phyloP scores from a whole-genome alignment of 2,888 invertebrate species.

The Scaptodrosophila latifasciaeformis region DNA sequence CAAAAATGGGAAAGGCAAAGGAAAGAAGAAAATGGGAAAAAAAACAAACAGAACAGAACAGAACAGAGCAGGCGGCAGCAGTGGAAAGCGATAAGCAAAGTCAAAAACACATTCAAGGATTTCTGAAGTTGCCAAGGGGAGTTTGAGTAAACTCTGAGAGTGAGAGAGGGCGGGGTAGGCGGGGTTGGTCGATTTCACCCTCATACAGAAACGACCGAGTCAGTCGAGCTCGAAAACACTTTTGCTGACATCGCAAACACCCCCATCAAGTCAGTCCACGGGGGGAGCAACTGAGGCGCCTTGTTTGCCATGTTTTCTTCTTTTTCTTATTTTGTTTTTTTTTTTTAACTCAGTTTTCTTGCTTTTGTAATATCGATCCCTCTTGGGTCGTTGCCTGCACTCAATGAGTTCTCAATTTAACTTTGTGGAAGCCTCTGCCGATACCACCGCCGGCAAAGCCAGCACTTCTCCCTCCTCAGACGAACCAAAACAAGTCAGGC shows the following conservation, averaged over 20 bases:
- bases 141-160: neutral
- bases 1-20: slow-evolving; percentile 26
- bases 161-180: slow-evolving; percentile 12
- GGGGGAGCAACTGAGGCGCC: slow-evolving; percentile 8
- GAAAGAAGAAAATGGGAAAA: slow-evolving; percentile 58
- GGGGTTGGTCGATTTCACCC: slow-evolving; percentile 15
- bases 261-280: neutral
- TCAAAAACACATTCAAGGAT: slow-evolving; percentile 62
- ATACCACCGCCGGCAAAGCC: too few species aligned
- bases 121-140: slow-evolving; percentile 39
- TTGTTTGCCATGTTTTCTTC: too few species aligned
- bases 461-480: too few species aligned
- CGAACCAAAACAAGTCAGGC: too few species aligned
- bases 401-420: slow-evolving; percentile 65
- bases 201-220: slow-evolving; percentile 40
- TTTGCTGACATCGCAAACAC: slow-evolving; percentile 51
- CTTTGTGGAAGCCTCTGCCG: neutral
- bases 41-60: slow-evolving; percentile 60
- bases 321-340: slow-evolving; percentile 10
- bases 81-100: slow-evolving; percentile 59
- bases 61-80: too few species aligned
- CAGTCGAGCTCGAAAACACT: slow-evolving; percentile 50
- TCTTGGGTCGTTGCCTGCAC: slow-evolving; percentile 65
- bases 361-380: slow-evolving; percentile 63
- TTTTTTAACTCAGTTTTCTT: slow-evolving; percentile 18